Percentiles rank a stretch among this genome's conserved stretches.
Conservation (phyloP, 2,113 vertebrate genomes). For the Peromyscus polionotus region DNA sequence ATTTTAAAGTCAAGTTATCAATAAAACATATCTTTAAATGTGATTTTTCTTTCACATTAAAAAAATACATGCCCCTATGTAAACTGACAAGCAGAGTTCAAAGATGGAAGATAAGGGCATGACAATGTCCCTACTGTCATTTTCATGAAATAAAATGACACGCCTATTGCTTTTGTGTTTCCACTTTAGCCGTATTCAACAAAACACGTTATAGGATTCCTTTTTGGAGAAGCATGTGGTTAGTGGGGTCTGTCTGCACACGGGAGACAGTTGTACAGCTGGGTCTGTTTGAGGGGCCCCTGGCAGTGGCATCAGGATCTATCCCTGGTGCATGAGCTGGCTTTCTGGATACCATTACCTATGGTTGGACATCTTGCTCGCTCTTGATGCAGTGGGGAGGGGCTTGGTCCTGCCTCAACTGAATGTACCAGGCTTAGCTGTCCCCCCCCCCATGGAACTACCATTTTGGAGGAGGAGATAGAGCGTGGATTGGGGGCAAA, state of each 20-base stretch:
- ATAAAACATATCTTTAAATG: conserved; percentile 84
- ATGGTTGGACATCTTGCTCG: too few species aligned
- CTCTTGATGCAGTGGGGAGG: too few species aligned
- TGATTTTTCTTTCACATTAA: conserved; percentile 86
- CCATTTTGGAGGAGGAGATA: too few species aligned
- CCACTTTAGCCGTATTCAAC: conserved; percentile 75
- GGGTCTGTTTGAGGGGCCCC: too few species aligned
- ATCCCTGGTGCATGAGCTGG: too few species aligned
- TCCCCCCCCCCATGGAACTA: too few species aligned
- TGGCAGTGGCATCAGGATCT: too few species aligned
- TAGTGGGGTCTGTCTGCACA: conserved; percentile 54
- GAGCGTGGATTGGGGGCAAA: too few species aligned
- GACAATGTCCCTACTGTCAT: conserved; percentile 59
- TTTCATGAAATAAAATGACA: conserved; percentile 67
- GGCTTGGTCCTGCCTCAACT: too few species aligned
- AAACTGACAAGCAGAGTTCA: conserved; percentile 63
- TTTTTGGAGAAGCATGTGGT: conserved; percentile 65
- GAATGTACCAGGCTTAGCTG: too few species aligned
- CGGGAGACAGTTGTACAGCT: too few species aligned
- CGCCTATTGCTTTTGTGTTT: conserved; percentile 67
- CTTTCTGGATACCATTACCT: too few species aligned
- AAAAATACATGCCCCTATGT: conserved; percentile 67
- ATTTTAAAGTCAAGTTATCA: conserved; percentile 85
- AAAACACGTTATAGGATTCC: conserved; percentile 70
- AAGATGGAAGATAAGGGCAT: conserved; percentile 79